Percentiles rank a stretch among this genome's conserved stretches.
phyloP scores from a whole-genome alignment of 1,140 invertebrate genomes.

The Oedothorax gibbosus region DNA sequence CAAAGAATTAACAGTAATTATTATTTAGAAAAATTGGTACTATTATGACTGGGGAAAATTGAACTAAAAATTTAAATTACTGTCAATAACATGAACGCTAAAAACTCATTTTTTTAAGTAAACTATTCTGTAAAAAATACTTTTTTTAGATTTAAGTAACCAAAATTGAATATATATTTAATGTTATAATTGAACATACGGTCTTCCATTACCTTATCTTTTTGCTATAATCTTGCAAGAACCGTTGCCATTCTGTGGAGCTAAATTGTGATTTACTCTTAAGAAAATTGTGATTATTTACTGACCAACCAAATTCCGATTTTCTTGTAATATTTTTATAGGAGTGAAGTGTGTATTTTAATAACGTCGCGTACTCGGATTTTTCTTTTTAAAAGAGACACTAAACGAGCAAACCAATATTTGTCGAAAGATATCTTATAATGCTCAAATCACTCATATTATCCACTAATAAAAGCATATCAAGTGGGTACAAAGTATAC shows the following conservation, averaged over 20 bases:
- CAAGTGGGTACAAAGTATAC: slow-evolving; percentile 36
- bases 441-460: slow-evolving; percentile 49
- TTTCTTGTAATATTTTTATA: slow-evolving; percentile 56
- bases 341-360: slow-evolving; percentile 53
- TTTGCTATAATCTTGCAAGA: slow-evolving; percentile 10
- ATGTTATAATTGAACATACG: background rate
- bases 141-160: too few relatives aligned
- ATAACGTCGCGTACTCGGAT: slow-evolving; percentile 44
- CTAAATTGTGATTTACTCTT: slow-evolving; percentile 20
- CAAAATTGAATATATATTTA: too few relatives aligned
- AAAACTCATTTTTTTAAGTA: too few relatives aligned
- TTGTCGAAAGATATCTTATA: slow-evolving; percentile 36
- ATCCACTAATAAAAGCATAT: slow-evolving; percentile 51
- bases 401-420: slow-evolving; percentile 8
- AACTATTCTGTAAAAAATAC: too few relatives aligned
- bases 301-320: slow-evolving; percentile 56
- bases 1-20: background rate
- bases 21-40: background rate
- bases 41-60: background rate
- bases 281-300: slow-evolving; percentile 49
- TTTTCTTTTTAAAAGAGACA: background rate
- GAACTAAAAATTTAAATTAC: too few relatives aligned
- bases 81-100: too few relatives aligned
- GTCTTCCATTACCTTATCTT: slow-evolving; percentile 23
- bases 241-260: slow-evolving; percentile 26